A percentile compares a stretch with the other conserved stretches of the same genome.
Evolutionary conservation across 1,140 invertebrate genomes (phyloP).

Genomic region (Thalassaphorura encarpata): DNA sequence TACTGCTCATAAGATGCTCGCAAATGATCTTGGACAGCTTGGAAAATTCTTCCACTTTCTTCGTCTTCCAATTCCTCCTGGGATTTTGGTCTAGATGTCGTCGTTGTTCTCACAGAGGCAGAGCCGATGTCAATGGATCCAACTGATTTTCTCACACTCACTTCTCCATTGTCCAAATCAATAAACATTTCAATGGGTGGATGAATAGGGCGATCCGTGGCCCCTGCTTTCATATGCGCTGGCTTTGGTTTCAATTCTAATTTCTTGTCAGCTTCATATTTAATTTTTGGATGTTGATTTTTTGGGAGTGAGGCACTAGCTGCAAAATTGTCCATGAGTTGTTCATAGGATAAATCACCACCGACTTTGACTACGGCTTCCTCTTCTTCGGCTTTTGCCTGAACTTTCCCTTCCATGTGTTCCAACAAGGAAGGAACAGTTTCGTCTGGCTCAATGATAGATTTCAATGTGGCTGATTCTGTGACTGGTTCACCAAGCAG

Average conservation of each 20-base stretch:
- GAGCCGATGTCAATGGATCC: slow-evolving; percentile 7
- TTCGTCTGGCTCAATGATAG: too few species aligned
- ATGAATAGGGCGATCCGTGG: neutral
- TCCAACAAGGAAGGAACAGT: too few species aligned
- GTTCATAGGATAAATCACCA: neutral
- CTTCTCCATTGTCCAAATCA: slow-evolving; percentile 30
- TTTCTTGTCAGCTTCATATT: too few species aligned
- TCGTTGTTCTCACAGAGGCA: neutral
- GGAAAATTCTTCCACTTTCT: slow-evolving; percentile 18
- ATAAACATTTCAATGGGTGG: slow-evolving; percentile 24
- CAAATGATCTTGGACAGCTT: slow-evolving; percentile 16
- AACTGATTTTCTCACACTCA: slow-evolving; percentile 28
- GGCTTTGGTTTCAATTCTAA: too few species aligned
- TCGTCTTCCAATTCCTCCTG: slow-evolving; percentile 16
- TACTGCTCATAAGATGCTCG: slow-evolving; percentile 7
- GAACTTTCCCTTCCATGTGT: too few species aligned
- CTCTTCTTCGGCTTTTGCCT: neutral
- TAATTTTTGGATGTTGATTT: too few species aligned
- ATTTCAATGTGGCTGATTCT: too few species aligned
- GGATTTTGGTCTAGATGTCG: slow-evolving; percentile 4
- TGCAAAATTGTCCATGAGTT: neutral
- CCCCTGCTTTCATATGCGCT: neutral
- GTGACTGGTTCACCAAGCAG: too few species aligned
- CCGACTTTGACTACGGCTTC: neutral
- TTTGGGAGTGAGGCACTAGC: too few species aligned